Evolutionary conservation across 2,113 vertebrate genomes (phyloP), one percentile per base, ranked within the genome.

Genomic region (Stigmatopora nigra): DNA sequence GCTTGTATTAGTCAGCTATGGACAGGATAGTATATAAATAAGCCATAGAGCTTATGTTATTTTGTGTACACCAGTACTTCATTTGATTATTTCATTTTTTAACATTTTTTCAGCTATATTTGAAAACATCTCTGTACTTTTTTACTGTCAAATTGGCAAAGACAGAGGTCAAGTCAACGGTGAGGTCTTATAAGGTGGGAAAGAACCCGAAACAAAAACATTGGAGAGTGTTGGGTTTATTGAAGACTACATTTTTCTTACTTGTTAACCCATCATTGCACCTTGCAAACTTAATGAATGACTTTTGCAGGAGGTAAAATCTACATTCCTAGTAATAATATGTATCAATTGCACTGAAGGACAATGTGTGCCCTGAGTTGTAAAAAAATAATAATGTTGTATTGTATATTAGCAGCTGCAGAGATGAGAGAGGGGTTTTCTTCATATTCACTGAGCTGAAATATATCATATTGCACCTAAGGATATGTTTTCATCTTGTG

Each of bases 361-460:
- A 87, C 86, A 88, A 86, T 86, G 71, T 52, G 59, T 10, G 38
- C 68, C 48, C 68, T 88, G 87, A 70, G 78, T 84, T 81, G 73
- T 36, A 67, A 1, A 38, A 38, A 38, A 38, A 38, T 8, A 38
- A 8, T 6, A 38, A 8, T 4, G 4, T 38, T 38, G 38, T 41
- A 7, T 41, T 41, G 38, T 78, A 76, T 76, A 71, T 83, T 73
- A 78, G 63, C 38, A 22, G 48, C 16, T 36, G 46, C 63, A 64
- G 66, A 70, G 19, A 61, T 64, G 60, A 69, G 79, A 87, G 75
- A 84, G 14, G 64, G 19, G 25, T 77, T 80, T 86, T 86, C 77
- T 81, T 77, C 78, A 47, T 16, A 20, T 31, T 62, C 59, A 61
- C 12, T 61, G 12, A 45, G n/a, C 59, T 22, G 59, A 45, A 44